These are phyloP conservation scores for Archocentrus centrarchus DNA, from an alignment of 2,113 vertebrate genomes.

Conservation along the genomic window DNA sequence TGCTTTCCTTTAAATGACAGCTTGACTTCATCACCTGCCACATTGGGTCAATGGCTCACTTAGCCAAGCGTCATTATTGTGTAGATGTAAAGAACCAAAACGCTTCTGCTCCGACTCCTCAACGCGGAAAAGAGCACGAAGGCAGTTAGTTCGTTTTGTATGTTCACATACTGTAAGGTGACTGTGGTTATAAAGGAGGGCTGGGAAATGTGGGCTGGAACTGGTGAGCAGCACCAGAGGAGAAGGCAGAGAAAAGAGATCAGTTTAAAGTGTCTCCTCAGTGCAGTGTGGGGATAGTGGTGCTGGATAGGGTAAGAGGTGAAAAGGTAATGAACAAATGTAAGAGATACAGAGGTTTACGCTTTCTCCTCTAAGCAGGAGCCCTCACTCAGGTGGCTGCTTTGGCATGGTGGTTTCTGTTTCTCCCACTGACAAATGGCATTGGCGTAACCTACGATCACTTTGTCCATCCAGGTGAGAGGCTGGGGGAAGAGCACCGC, in stretches of 20 bases:
- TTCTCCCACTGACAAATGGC: constrained; percentile 97
- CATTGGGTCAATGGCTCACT: constrained; percentile 47
- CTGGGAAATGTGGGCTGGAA: neutral
- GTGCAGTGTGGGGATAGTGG: constrained; percentile 43
- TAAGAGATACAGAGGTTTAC: constrained; percentile 44
- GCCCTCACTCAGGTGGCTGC: constrained; percentile 57
- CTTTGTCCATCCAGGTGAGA: constrained; percentile 99
- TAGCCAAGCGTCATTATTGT: constrained; percentile 20
- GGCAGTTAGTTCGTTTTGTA: constrained; percentile 59
- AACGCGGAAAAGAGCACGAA: constrained; percentile 49
- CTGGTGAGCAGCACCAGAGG: constrained; percentile 54
- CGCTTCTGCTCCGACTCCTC: constrained; percentile 27
- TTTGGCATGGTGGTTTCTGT: constrained; percentile 91
- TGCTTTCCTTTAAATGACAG: constrained; percentile 18
- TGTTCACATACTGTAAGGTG: constrained; percentile 48
- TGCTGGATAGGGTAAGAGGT: constrained; percentile 6
- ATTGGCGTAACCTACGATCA: constrained; percentile 93
- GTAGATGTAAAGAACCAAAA: constrained; percentile 15
- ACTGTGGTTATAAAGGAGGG: constrained; percentile 28
- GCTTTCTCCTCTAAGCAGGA: constrained; percentile 72
- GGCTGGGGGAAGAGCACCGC: constrained; percentile 96
- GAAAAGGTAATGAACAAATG: neutral
- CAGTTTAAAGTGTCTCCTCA: constrained; percentile 61
- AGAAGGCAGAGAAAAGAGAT: constrained; percentile 66
- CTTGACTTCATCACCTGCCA: neutral